Evolutionary conservation across 2,888 invertebrate genomes (phyloP).

Genomic region (Diaprepes abbreviatus): DNA sequence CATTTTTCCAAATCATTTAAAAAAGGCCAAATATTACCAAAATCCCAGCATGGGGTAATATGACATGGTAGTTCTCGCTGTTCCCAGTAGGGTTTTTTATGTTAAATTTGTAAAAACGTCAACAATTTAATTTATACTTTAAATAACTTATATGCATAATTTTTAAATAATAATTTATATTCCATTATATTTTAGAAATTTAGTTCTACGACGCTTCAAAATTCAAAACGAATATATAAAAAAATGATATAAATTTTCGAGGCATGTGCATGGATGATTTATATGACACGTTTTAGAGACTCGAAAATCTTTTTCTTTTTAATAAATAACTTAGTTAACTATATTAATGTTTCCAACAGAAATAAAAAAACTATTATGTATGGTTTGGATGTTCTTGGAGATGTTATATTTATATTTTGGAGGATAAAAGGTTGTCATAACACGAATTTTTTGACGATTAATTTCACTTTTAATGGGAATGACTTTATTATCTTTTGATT

Average conservation of each 20-base stretch:
- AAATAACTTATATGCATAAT: constrained; percentile 41
- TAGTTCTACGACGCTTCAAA: background rate
- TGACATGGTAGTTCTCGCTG: constrained; percentile 51
- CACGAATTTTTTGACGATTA: background rate
- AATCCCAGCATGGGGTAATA: constrained; percentile 33
- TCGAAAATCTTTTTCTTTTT: constrained; percentile 22
- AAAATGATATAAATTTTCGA: constrained; percentile 24
- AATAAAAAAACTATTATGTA: constrained; percentile 10
- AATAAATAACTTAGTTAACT: constrained; percentile 28
- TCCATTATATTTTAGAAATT: constrained; percentile 29
- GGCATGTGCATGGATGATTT: constrained; percentile 21
- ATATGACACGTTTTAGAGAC: constrained; percentile 14
- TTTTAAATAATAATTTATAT: constrained; percentile 31
- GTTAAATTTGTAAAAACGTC: constrained; percentile 50
- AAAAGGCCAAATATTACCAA: constrained; percentile 34
- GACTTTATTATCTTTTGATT: background rate
- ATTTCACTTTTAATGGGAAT: background rate
- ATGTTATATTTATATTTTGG: constrained; percentile 10
- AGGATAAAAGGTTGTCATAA: constrained; percentile 6
- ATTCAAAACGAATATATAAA: constrained; percentile 13
- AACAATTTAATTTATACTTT: constrained; percentile 46
- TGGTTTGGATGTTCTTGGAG: background rate
- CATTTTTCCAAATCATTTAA: constrained; percentile 41
- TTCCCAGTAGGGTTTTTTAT: constrained; percentile 47
- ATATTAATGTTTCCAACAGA: background rate